Base-by-base conservation (phyloP, 2,888 invertebrate species). In the Scaeva pyrastri region DNA sequence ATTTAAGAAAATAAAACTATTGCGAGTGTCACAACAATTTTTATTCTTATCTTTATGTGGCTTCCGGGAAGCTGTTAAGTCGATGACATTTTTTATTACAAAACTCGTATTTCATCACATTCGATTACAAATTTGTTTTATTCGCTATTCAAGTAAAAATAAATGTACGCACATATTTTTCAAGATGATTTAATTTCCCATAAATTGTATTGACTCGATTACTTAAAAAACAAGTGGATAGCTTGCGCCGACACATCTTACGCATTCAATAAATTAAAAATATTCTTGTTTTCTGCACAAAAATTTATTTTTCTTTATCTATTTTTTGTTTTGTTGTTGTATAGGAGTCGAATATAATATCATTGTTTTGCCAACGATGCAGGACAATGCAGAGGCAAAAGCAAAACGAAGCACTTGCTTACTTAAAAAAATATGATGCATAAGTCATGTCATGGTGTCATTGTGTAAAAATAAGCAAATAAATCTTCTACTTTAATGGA, bases 361-460 rank as follows among this genome's bases (percentile, higher is more conserved):
- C 45, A 19, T 48, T 48, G 31, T 48, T 66, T 66, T 66, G 45
- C 66, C 31, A 48, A 41, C 45, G 31, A 36, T 48, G 64, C 64
- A 31, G 64, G 62, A 64, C 62, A 64, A 64, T 45, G 31, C 31
- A 64, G 26, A 21, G 6, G 50, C 50, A 55, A 48, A 48, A 16
- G 45, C 12, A 48, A 52, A 21, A 70, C 19, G 36, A 50, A 70
- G 52, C 41, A 71, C 60, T 80, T 80, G 80, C 75, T 80, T 68
- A 62, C 68, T 80, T 70, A 39, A 64, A 72, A 60, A 26, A 45
- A 43, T 41, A 39, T 66, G 50, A 80, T 70, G 45, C 80, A 80
- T 75, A 80, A 80, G 68, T 70, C 80, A 70, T 80, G 68, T 75
- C 79, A 48, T 66, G 16, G 23, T 66, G 74, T 74, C 75, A 75